phyloP scores from a whole-genome alignment of 2,113 vertebrate genomes.

The Xiphias gladius region DNA sequence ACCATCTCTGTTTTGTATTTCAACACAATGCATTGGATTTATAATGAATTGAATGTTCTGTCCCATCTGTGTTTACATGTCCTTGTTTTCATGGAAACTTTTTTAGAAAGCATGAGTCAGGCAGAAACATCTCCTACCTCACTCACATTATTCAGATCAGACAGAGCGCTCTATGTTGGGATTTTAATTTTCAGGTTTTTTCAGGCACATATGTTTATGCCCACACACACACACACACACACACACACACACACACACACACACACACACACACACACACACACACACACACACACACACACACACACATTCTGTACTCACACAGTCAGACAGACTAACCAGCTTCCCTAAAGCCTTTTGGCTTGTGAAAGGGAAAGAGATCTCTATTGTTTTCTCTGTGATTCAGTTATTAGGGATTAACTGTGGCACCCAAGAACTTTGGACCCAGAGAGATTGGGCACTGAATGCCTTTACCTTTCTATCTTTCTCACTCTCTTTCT shows the following conservation, averaged over 20 bases:
- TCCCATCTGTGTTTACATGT: conserved; percentile 13
- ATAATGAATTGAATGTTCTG: conserved; percentile 41
- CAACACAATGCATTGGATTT: conserved; percentile 23
- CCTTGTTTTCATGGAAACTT: conserved; percentile 40
- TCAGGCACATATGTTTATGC: not conserved
- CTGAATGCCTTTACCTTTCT: conserved; percentile 50
- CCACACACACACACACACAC: not conserved
- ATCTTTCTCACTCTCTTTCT: conserved; percentile 15
- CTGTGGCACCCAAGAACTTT: conserved; percentile 72
- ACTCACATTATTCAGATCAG: conserved; percentile 49
- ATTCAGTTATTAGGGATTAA: conserved; percentile 81
- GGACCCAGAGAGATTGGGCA: conserved; percentile 63
- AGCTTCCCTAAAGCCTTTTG: conserved; percentile 74
- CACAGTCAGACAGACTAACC: conserved; percentile 56
- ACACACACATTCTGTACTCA: conserved; percentile 25
- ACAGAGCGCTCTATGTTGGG: conserved; percentile 19
- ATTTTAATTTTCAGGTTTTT: conserved; percentile 51
- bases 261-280: conserved; percentile 21
- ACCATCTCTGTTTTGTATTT: conserved; percentile 41
- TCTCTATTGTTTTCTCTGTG: conserved; percentile 74
- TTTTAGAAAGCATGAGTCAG: conserved; percentile 37
- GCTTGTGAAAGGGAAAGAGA: conserved; percentile 69
- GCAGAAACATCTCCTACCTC: conserved; percentile 9
- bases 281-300: not conserved
- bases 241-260: conserved; percentile 3